Base-by-base conservation (phyloP, 1,140 invertebrate genomes). In the Drosophila pruinosa region DNA sequence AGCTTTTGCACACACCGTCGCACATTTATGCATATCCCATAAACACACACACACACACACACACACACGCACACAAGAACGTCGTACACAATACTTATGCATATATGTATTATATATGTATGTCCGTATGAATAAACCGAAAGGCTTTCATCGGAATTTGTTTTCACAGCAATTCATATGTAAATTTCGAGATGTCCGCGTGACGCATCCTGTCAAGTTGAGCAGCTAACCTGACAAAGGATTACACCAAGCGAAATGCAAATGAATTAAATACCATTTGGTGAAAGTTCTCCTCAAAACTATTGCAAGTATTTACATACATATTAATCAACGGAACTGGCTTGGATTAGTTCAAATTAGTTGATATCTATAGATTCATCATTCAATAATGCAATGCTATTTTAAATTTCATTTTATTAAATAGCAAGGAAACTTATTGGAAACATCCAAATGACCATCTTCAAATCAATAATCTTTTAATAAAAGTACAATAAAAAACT, bases 131-230 rank as follows among this genome's bases (percentile, higher is more conserved):
- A 50, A 50, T 59, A 24, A 59, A 17, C 15, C 28, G 57, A 59
- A 52, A 52, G 54, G 26, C 48, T 59, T 67, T 43, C 47, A 65
- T n/a, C 28, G 38, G 41, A 67, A 72, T 67, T 65, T 36, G 39
- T 72, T 67, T 72, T 36, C 69, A 58, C 26, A 52, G 31, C 50
- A 38, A 57, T 71, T 65, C 26, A 48, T 57, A 65, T 71, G 52
- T n/a, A 57, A 65, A 71, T 71, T 45, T n/a, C 4, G 68, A 14
- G 36, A 19, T 62, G 43, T 28, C 52, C 68, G 45, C 68, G 8
- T 65, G 43, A 50, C 45, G 45, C 36, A 21, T 19, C 31, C 1
- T 17, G 31, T 41, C 17, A 12, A 62, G 22, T 17, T 59, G 43
- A 36, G 7, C n/a, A 31, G 24, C 53, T 53, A 12, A 36, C 8